These are phyloP conservation scores for Sphaeramia orbicularis DNA, from an alignment of 2,797 vertebrate species.

Conservation along the genomic window DNA sequence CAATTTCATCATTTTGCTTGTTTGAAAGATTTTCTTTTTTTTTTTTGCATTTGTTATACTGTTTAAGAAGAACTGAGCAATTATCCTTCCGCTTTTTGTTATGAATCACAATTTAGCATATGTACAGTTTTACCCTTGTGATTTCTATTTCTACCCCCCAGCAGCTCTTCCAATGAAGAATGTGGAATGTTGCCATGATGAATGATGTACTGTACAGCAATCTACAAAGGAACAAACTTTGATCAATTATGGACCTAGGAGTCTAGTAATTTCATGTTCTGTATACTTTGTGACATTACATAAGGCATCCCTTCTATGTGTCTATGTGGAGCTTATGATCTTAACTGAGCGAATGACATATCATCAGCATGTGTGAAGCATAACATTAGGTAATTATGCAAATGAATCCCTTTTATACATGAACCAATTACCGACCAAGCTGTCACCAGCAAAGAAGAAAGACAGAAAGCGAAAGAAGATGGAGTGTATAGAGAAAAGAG, in stretches of 20 bases:
- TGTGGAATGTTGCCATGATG: too few species aligned
- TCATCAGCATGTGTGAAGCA: conserved; percentile 12
- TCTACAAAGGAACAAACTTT: conserved; percentile 1
- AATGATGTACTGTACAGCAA: background rate
- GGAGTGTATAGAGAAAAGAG: background rate
- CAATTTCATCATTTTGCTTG: too few species aligned
- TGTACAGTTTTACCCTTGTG: too few species aligned
- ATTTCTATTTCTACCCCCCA: background rate
- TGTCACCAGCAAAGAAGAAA: conserved; percentile 3
- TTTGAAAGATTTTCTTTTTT: too few species aligned
- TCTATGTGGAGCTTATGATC: conserved; percentile 28
- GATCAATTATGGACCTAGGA: conserved; percentile 16
- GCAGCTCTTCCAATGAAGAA: background rate
- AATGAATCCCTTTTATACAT: conserved; percentile 26
- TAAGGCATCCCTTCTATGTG: background rate
- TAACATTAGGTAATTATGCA: conserved; percentile 47
- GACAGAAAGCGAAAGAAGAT: background rate
- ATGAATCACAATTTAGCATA: too few species aligned
- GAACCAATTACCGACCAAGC: conserved; percentile 39
- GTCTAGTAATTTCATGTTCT: background rate
- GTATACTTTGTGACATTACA: conserved; percentile 7
- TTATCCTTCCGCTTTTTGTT: too few species aligned
- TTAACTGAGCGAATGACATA: conserved; percentile 10
- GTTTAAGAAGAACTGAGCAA: too few species aligned
- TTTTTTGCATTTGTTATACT: too few species aligned